Evolutionary conservation across 2,797 vertebrate species (phyloP).

Genomic region (Semotilus atromaculatus): DNA sequence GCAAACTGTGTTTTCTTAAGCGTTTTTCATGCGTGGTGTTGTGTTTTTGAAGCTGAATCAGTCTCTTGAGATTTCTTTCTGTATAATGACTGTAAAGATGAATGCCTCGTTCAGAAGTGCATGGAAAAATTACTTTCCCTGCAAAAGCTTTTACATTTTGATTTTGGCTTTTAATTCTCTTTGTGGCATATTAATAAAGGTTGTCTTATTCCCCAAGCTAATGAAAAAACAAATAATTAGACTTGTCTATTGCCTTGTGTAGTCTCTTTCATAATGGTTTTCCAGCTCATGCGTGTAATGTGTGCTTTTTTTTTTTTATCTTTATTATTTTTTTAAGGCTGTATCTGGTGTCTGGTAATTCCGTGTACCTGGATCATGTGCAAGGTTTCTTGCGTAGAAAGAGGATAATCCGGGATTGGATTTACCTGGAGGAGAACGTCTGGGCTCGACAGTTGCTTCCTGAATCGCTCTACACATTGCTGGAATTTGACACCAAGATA

Average conservation of each 20-base stretch:
- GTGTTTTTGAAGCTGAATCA: not conserved
- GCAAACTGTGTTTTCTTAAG: not conserved
- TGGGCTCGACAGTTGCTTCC: constrained; percentile 66
- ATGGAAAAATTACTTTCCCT: constrained; percentile 23
- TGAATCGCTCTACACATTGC: constrained; percentile 61
- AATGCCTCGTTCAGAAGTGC: constrained; percentile 7
- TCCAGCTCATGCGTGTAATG: not conserved
- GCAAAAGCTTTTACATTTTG: constrained; percentile 5
- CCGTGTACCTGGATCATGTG: constrained; percentile 64
- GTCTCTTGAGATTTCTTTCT: not conserved
- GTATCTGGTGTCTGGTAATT: constrained; percentile 64
- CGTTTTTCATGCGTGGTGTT: not conserved
- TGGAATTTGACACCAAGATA: constrained; percentile 73
- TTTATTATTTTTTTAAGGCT: constrained; percentile 49
- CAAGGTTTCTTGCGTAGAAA: constrained; percentile 67
- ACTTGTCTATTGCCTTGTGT: not conserved
- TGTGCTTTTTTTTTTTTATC: fast-evolving
- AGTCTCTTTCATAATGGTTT: not conserved
- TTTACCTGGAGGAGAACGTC: constrained; percentile 67
- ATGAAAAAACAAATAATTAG: not conserved
- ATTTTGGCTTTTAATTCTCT: not conserved
- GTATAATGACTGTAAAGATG: not conserved
- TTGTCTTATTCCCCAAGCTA: not conserved
- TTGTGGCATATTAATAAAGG: constrained; percentile 13
- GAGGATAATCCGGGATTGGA: constrained; percentile 66